Base-by-base conservation (phyloP, 2,888 invertebrate species). In the Latheticus oryzae region DNA sequence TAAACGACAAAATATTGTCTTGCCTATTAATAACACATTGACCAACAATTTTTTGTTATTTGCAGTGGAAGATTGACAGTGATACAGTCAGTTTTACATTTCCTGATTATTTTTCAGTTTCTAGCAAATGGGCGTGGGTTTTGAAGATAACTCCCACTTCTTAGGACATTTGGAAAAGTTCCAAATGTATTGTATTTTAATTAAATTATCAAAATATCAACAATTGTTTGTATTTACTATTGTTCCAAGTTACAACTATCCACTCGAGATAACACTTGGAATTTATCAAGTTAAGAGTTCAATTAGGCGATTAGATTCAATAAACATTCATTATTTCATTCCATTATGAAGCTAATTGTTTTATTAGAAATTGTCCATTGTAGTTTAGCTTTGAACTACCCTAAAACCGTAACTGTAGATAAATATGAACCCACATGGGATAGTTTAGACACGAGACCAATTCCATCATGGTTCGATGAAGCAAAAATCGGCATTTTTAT, bases 401-500 rank as follows among this genome's bases (percentile, higher is more conserved):
- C 48, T 4, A 12, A 15, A 8, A 48, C 23, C 17, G 15, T 48
- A 3, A 4, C 23, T 21, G 48, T 35, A 16, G 15, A 21, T 1
- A 8, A 77, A 61, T 93, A 87, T 73, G 76, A 82, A 38, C 90
- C 96, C 0, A 87, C 82, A 12, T 97, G 96, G 96, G 80, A 83
- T 0, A 93, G 94, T 74, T 79, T 97, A 66, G 96, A 97, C 72
- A 82, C 82, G 8, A 82, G 96, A 48, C 91, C 91, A 0, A 74
- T 95, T 50, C 96, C 96, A 0, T 59, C 74, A 2, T 97, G 96
- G 96, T 97, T 91, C 74, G 95, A 96, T 73, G 83, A 90, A 45
- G 91, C 89, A 0, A 97, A 97, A 80, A 80, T 94, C 61, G 96
- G 96, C 1, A 94, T 97, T 66, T 96, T 97, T 72, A 80, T 97